Conservation (phyloP, 2,113 vertebrate species). For the Oenanthe oenanthe region DNA sequence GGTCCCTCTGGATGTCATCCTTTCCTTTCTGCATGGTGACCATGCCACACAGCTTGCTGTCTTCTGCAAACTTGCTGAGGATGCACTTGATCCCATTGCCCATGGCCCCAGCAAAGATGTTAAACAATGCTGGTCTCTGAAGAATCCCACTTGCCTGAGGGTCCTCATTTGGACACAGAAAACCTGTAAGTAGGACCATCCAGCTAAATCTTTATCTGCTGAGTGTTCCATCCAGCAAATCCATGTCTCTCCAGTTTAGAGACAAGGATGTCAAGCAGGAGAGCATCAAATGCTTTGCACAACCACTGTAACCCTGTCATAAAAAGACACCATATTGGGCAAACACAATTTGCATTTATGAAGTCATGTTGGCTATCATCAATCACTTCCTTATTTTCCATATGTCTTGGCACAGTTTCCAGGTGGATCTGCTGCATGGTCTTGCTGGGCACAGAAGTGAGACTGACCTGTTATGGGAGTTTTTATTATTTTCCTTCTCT, state of each 20-base stretch:
- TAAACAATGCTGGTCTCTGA: no score
- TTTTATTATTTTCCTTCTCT: not conserved
- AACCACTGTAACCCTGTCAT: not conserved
- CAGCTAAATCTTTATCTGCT: not conserved
- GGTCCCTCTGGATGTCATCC: not conserved
- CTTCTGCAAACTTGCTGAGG: no score
- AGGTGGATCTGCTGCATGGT: not conserved
- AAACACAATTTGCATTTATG: not conserved
- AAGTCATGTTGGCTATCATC: not conserved
- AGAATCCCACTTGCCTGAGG: not conserved
- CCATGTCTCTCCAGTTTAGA: not conserved
- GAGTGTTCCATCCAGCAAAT: not conserved
- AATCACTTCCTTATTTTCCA: not conserved
- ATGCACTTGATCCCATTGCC: not conserved
- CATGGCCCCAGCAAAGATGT: not conserved
- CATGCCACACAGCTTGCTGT: not conserved
- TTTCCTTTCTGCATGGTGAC: not conserved
- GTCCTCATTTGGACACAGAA: not conserved
- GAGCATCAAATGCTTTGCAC: not conserved
- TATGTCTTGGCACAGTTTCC: not conserved
- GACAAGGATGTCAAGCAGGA: not conserved
- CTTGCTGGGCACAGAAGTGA: not conserved
- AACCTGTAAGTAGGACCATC: not conserved
- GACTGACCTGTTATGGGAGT: not conserved
- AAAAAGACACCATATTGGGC: not conserved